Evolutionary conservation across 2,888 invertebrate species (phyloP), one percentile per base, ranked within the genome.

Genomic region (Auanema freiburgensis): DNA sequence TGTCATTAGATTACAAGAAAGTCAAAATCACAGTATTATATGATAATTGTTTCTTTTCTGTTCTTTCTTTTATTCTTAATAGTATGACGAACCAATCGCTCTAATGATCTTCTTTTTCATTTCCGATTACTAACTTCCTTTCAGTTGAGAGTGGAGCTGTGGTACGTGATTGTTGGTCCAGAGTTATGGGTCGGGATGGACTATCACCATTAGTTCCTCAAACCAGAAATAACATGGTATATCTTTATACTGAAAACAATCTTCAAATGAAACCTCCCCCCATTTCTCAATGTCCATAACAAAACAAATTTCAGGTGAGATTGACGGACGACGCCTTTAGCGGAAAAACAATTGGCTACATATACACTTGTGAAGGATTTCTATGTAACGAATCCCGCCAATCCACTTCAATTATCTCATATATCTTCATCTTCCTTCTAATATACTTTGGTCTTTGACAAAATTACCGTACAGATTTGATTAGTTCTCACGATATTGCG

Each of bases 91-190:
- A n/a, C n/a, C n/a, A n/a, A n/a, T n/a, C n/a, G 1, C 46, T 16
- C 2, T 46, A 21, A 5, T 18, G 16, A 8, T 46, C 0, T 8
- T 8, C 8, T 2, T 2, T 46, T 11, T 46, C 16, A 18, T 46
- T 46, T 46, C 11, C 11, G 33, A 33, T 33, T 33, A 33, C 8
- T 8, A 49, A 18, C 23, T 16, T 24, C 11, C 21, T 68, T 74
- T 58, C 68, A 78, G 79, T 73, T 21, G 69, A 74, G 57, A 71
- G 75, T n/a, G 76, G 76, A 16, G 76, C 78, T 11, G 72, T 79
- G 14, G 77, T 79, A 10, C 61, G 79, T 10, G 79, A 79, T 66
- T 79, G 79, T 56, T 79, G 79, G 79, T 77, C 76, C 56, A 69
- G 78, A 8, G 73, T 79, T 3, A 67, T 79, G 65, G 49, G 50